A percentile compares a stretch with the other conserved stretches of the same genome.
Evolutionary conservation across 2,888 invertebrate genomes (phyloP).

Genomic region (Odontomyia ornata): DNA sequence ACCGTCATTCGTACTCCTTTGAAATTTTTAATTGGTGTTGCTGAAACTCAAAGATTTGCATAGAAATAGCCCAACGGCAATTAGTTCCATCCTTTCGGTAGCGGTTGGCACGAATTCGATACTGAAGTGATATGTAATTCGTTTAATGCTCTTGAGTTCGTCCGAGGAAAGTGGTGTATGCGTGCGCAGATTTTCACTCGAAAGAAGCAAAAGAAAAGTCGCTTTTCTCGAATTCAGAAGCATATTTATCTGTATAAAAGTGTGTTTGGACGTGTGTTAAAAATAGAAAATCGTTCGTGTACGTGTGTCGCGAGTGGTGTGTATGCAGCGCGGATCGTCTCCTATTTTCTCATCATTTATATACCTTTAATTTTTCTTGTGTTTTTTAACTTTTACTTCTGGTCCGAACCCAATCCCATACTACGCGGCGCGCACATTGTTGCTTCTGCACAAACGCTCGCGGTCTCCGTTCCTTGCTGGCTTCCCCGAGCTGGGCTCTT

Average conservation of each 20-base stretch:
- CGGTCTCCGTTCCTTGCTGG: background rate
- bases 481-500: background rate
- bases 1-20: too few relatives aligned
- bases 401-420: background rate
- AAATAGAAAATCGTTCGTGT: constrained; percentile 49
- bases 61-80: too few relatives aligned
- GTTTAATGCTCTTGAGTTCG: constrained; percentile 3
- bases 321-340: constrained; percentile 42
- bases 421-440: constrained; percentile 37
- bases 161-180: constrained; percentile 36
- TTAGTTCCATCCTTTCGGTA: background rate
- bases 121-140: constrained; percentile 19
- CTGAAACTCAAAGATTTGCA: too few relatives aligned
- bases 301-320: constrained; percentile 50
- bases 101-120: constrained; percentile 12
- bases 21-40: too few relatives aligned
- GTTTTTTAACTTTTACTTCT: constrained; percentile 25
- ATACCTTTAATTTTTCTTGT: background rate
- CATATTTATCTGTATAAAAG: constrained; percentile 26
- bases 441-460: constrained; percentile 24
- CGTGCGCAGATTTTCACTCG: constrained; percentile 44
- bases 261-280: constrained; percentile 45
- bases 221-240: constrained; percentile 27
- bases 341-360: constrained; percentile 38
- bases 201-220: constrained; percentile 33